Evolutionary conservation across 2,113 vertebrate species (phyloP).

Genomic region (Siniperca chuatsi): DNA sequence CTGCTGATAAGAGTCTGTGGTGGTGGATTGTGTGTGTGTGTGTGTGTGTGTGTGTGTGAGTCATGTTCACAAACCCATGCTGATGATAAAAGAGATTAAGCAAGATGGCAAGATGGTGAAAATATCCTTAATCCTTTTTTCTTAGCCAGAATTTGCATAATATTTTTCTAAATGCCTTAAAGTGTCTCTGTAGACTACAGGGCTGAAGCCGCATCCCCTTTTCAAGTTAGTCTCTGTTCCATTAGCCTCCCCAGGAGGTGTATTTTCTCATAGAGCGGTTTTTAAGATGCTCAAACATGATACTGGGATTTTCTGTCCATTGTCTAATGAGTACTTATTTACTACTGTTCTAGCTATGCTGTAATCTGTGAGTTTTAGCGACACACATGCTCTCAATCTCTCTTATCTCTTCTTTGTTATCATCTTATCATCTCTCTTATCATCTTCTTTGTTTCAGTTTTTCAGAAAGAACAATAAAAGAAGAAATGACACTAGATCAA

Average conservation of each 20-base stretch:
- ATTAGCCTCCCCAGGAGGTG: slow-evolving; percentile 36
- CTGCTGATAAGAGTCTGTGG: background rate
- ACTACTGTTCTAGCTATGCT: background rate
- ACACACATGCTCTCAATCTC: background rate
- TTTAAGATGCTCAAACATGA: slow-evolving; percentile 34
- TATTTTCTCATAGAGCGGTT: slow-evolving; percentile 1
- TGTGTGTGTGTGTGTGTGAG: slow-evolving; percentile 11
- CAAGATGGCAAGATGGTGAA: background rate
- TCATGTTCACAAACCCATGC: slow-evolving; percentile 8
- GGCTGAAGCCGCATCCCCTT: background rate
- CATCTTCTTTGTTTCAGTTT: background rate
- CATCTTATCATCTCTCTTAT: background rate
- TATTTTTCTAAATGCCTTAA: slow-evolving; percentile 29
- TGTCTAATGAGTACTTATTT: slow-evolving; percentile 27
- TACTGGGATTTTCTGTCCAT: slow-evolving; percentile 37
- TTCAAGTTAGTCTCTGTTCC: slow-evolving; percentile 3
- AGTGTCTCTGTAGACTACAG: slow-evolving; percentile 23
- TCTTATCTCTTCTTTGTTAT: background rate
- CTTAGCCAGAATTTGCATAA: slow-evolving; percentile 19
- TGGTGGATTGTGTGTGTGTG: background rate
- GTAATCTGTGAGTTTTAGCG: background rate
- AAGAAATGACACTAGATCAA: background rate
- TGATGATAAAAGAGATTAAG: slow-evolving; percentile 17
- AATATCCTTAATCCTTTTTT: slow-evolving; percentile 28
- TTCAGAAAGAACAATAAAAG: background rate